Percentiles rank a stretch among this genome's conserved stretches.
Conservation (phyloP, 1,140 invertebrate genomes). For the Drosophila bocqueti region DNA sequence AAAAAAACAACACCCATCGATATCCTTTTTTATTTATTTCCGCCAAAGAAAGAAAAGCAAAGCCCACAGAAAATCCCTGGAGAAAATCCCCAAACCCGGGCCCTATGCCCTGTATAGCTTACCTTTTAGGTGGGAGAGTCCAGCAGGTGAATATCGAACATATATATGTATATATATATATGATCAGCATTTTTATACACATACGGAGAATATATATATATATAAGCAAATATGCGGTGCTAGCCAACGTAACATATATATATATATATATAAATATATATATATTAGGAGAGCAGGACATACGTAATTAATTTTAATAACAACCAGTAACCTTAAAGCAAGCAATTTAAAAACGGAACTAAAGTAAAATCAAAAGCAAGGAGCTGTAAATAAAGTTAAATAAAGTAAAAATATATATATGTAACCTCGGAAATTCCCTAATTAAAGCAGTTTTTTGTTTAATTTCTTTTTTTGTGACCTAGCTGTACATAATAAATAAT, state of each 20-base stretch:
- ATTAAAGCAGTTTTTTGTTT: background rate
- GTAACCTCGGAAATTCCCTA: conserved; percentile 51
- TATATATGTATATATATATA: conserved; percentile 15
- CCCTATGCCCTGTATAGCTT: conserved; percentile 29
- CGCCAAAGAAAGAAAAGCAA: conserved; percentile 22
- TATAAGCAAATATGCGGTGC: conserved; percentile 71
- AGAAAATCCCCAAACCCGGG: background rate
- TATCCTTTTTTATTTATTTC: conserved; percentile 57
- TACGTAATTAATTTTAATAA: conserved; percentile 78
- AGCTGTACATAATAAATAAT: conserved; percentile 29
- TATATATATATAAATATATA: conserved; percentile 36
- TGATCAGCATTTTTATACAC: conserved; percentile 60
- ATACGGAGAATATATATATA: conserved; percentile 30
- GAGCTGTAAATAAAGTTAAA: conserved; percentile 48
- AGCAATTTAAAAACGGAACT: conserved; percentile 9
- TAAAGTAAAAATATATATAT: background rate
- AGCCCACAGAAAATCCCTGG: conserved; percentile 35
- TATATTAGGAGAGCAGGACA: conserved; percentile 52
- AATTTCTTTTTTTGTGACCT: conserved; percentile 43
- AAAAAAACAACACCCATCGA: conserved; percentile 57
- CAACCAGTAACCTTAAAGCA: background rate
- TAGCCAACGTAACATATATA: conserved; percentile 62
- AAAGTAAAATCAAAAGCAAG: conserved; percentile 34
- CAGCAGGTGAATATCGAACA: conserved; percentile 9
- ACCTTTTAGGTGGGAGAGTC: conserved; percentile 14